Evolutionary conservation across 2,797 vertebrate species (phyloP).

Genomic region (Corythornis leucogaster): DNA sequence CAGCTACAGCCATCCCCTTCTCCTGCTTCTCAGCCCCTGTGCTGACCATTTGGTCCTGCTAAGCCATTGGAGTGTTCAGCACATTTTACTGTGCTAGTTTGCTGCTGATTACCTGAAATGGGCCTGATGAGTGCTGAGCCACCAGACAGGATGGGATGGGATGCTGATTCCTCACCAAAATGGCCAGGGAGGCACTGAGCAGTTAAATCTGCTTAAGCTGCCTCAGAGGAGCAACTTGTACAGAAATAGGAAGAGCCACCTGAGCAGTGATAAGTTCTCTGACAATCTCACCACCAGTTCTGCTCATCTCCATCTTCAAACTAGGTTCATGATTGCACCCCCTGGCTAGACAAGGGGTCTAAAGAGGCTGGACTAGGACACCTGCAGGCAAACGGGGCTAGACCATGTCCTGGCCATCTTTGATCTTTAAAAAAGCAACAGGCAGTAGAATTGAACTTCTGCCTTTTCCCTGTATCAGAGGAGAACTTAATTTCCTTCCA

Average conservation of each 20-base stretch:
- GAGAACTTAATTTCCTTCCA: background rate
- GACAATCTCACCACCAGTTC: background rate
- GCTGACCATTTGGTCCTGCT: background rate
- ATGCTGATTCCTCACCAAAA: background rate
- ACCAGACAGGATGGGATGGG: background rate
- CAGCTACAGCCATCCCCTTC: background rate
- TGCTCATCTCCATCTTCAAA: background rate
- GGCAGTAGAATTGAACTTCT: background rate
- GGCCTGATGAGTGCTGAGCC: background rate
- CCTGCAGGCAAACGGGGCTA: background rate
- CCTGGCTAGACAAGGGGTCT: accelerated
- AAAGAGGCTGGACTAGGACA: background rate
- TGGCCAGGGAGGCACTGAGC: background rate
- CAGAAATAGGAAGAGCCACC: no score
- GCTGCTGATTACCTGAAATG: background rate
- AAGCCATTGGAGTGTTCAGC: background rate
- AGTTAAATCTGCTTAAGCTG: background rate
- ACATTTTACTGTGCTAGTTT: background rate
- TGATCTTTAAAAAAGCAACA: background rate
- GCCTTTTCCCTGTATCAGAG: background rate
- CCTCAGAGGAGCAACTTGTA: background rate
- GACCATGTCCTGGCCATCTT: background rate
- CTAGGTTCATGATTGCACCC: background rate
- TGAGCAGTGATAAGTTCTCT: background rate
- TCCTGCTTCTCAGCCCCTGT: background rate